These are phyloP conservation scores for Brenthis hecate DNA, from an alignment of 2,888 invertebrate species.

Conservation along the genomic window DNA sequence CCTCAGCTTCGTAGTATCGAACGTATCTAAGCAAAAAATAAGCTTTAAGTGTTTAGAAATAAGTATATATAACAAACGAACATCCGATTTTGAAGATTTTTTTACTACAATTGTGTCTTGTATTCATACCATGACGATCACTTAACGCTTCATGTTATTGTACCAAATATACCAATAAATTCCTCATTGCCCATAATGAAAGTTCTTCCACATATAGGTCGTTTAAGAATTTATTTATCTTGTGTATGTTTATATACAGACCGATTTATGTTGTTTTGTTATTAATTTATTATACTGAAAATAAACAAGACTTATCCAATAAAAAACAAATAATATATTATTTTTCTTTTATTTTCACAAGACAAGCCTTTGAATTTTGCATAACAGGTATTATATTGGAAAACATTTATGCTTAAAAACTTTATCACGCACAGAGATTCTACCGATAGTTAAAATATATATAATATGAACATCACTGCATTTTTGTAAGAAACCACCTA, in stretches of 20 bases:
- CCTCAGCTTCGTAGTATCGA: neutral
- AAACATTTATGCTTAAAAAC: neutral
- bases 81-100: too few relatives aligned
- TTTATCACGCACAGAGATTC: constrained; percentile 1
- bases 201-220: neutral
- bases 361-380: neutral
- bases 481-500: constrained; percentile 28
- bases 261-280: neutral
- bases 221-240: neutral
- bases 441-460: constrained; percentile 1
- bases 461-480: constrained; percentile 20
- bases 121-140: too few relatives aligned
- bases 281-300: constrained; percentile 13
- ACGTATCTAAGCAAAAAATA: neutral
- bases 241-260: neutral
- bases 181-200: too few relatives aligned
- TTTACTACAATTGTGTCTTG: too few relatives aligned
- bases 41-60: constrained; percentile 15
- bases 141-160: too few relatives aligned
- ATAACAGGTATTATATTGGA: neutral
- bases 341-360: too few relatives aligned
- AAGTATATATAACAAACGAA: neutral
- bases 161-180: neutral
- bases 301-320: neutral
- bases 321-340: too few relatives aligned